Evolutionary conservation across 2,888 invertebrate species (phyloP).

Genomic region (Scrobipalpa atriplicella): DNA sequence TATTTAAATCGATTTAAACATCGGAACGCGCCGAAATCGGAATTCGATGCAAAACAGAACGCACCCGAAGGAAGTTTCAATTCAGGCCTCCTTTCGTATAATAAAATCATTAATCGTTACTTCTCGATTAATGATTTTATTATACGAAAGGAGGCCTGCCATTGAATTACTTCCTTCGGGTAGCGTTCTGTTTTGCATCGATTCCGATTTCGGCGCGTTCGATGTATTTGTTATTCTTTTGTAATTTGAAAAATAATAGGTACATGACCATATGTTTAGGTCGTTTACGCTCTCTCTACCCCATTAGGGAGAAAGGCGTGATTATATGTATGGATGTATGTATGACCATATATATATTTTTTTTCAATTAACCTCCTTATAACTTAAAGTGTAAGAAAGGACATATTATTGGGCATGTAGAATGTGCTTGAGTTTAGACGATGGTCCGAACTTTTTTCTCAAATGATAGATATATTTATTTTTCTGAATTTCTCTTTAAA

Average conservation of each 20-base stretch:
- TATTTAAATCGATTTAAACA: conserved; percentile 70
- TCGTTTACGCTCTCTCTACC: too few species aligned
- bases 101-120: conserved; percentile 83
- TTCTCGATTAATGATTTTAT: conserved; percentile 84
- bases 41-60: conserved; percentile 64
- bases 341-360: too few species aligned
- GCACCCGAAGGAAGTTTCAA: conserved; percentile 70
- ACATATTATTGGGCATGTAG: too few species aligned
- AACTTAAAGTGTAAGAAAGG: too few species aligned
- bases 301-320: too few species aligned
- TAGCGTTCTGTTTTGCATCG: too few species aligned
- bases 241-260: background rate
- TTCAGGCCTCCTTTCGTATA: conserved; percentile 78
- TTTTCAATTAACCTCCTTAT: too few species aligned
- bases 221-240: background rate
- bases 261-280: background rate
- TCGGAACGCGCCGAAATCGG: conserved; percentile 62
- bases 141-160: too few species aligned
- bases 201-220: conserved; percentile 49
- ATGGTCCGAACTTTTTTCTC: too few species aligned
- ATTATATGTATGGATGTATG: background rate
- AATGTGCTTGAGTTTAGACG: too few species aligned
- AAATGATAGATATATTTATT: too few species aligned
- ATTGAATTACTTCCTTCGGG: conserved; percentile 83
- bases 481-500: too few species aligned